phyloP scores from a whole-genome alignment of 2,113 vertebrate species.

The Daboia siamensis region DNA sequence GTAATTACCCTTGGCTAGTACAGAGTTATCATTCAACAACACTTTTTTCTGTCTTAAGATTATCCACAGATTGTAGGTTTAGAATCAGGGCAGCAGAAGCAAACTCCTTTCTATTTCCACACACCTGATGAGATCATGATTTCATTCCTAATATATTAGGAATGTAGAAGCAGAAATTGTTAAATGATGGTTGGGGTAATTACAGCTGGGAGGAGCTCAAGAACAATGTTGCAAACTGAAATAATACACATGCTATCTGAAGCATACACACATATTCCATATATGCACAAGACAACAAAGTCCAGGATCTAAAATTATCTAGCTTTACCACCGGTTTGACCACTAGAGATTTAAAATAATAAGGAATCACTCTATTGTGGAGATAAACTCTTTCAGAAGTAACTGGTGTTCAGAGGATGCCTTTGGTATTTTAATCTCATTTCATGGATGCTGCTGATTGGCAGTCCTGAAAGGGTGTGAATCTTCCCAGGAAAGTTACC shows the following conservation, averaged over 20 bases:
- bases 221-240: neutral
- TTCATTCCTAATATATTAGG: neutral
- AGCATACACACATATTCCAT: neutral
- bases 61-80: neutral
- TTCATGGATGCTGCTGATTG: conserved; percentile 13
- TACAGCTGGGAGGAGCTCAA: neutral
- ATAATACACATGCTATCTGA: neutral
- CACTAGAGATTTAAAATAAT: neutral
- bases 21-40: neutral
- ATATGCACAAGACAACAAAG: neutral
- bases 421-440: conserved; percentile 3
- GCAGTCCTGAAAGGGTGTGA: neutral
- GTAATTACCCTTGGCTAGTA: neutral
- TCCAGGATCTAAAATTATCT: neutral
- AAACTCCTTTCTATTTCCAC: neutral
- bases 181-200: neutral
- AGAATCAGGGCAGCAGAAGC: neutral
- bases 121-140: neutral
- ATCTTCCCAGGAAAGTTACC: conserved; percentile 19
- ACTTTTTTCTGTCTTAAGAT: neutral
- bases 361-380: conserved; percentile 12
- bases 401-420: conserved; percentile 1
- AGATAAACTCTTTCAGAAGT: neutral
- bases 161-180: neutral
- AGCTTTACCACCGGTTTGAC: neutral